Evolutionary conservation across 2,113 vertebrate species (phyloP), one percentile per base, ranked within the genome.

Genomic region (Albula goreensis): DNA sequence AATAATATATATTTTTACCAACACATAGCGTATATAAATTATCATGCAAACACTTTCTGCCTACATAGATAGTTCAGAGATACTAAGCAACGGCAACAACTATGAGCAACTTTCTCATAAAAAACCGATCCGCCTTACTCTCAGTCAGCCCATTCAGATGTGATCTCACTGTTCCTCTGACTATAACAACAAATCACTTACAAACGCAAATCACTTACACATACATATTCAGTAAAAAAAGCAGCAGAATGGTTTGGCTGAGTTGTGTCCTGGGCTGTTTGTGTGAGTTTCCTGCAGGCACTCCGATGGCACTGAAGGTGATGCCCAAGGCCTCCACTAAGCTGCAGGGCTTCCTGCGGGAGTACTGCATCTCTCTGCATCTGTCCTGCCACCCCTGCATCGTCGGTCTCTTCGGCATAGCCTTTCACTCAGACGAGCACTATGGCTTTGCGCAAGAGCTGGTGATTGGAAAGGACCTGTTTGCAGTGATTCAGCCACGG

Each of bases 361-460:
- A 99, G 87, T 99, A 99, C 84, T 98, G 98, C 1, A 96, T 98
- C 90, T 97, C 97, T 0, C 94, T 99, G 66, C 96, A 96, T 1
- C 95, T 99, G 0, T 97, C 97, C 77, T 80, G 92, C 11, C 98
- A 99, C 63, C 93, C 97, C 0, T 97, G 96, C 90, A 97, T 99
- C 31, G 95, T 98, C 1, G 83, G 95, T 0, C 95, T 98, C 91
- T 98, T 97, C 1, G 97, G 97, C 85, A 97, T 99, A 0, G 97
- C 96, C 90, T 97, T 99, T 4, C 97, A 98, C 91, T 98, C 98
- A 0, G 89, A 94, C 9, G 92, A 95, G 63, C 96, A 97, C 91
- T 99, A 98, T 17, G 97, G 96, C 86, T 99, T 98, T 85, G 96
- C 97, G 57, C 97, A 96, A 0, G 97, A 99, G 91, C 95, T 97